These are phyloP conservation scores for Balaeniceps rex DNA, from an alignment of 2,113 vertebrate genomes.

Conservation along the genomic window DNA sequence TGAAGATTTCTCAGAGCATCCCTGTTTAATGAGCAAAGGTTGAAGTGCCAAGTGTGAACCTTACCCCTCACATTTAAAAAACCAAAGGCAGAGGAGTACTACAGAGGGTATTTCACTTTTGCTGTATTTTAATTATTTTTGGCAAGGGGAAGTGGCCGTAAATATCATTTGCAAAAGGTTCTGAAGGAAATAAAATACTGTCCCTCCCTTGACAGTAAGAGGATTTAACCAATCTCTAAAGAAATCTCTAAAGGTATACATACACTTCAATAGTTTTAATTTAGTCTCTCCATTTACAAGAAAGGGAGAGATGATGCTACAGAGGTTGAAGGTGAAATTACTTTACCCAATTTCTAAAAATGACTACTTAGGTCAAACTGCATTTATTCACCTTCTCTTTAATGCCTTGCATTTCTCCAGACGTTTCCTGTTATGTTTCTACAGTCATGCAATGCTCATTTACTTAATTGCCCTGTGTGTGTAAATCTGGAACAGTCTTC, in stretches of 20 bases:
- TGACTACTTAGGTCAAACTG: neutral
- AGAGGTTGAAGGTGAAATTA: neutral
- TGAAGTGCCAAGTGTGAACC: neutral
- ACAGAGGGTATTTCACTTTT: neutral
- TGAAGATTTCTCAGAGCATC: neutral
- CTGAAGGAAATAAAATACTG: neutral
- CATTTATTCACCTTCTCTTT: conserved; percentile 10
- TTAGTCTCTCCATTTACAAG: neutral
- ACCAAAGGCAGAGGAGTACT: neutral
- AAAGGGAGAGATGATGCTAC: neutral
- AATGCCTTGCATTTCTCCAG: neutral
- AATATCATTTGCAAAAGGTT: neutral
- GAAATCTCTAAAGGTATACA: neutral
- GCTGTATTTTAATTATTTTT: neutral
- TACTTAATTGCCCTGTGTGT: neutral
- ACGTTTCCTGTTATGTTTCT: neutral
- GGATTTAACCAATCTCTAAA: neutral
- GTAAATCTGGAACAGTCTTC: conserved; percentile 1
- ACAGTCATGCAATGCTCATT: neutral
- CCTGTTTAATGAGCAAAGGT: neutral
- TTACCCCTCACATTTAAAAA: neutral
- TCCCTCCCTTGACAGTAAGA: neutral
- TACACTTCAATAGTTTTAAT: neutral
- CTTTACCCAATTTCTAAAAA: neutral
- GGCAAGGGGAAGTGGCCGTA: neutral